phyloP scores from a whole-genome alignment of 1,140 invertebrate genomes.

The Gryllus bimaculatus region DNA sequence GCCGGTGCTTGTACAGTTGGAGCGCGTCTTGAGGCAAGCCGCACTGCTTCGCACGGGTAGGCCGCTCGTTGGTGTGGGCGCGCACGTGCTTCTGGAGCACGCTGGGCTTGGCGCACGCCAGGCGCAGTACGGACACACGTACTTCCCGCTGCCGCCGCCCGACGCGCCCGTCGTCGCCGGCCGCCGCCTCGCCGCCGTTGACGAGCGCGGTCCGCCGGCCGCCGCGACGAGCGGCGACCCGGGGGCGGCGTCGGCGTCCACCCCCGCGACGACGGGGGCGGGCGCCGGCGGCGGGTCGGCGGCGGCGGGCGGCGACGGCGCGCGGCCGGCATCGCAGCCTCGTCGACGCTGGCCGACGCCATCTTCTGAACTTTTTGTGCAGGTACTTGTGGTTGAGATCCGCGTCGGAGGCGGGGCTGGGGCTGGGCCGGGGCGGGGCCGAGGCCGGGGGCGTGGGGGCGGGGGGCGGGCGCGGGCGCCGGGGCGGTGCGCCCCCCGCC shows the following conservation, averaged over 20 bases:
- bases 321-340: conserved; percentile 12
- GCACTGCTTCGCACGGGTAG: conserved; percentile 77
- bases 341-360: conserved; percentile 38
- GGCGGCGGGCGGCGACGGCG: conserved; percentile 18
- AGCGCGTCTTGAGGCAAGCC: conserved; percentile 92
- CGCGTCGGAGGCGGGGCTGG: not conserved
- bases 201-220: not conserved
- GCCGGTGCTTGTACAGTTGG: conserved; percentile 87
- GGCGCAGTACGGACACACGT: conserved; percentile 78
- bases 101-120: conserved; percentile 86
- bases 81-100: conserved; percentile 88
- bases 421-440: not conserved
- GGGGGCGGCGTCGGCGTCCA: not conserved
- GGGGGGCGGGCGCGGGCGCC: too few species aligned
- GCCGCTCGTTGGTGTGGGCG: conserved; percentile 85
- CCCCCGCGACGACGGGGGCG: conserved; percentile 18
- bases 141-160: conserved; percentile 28
- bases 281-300: not conserved
- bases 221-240: not conserved
- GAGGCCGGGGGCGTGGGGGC: too few species aligned
- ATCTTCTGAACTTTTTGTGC: conserved; percentile 85
- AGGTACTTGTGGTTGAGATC: conserved; percentile 50
- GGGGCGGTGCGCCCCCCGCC: too few species aligned
- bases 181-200: not conserved
- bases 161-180: conserved; percentile 31